A percentile compares a stretch with the other conserved stretches of the same genome.
phyloP scores from a whole-genome alignment of 2,888 invertebrate species.

The Drosophila borborema region DNA sequence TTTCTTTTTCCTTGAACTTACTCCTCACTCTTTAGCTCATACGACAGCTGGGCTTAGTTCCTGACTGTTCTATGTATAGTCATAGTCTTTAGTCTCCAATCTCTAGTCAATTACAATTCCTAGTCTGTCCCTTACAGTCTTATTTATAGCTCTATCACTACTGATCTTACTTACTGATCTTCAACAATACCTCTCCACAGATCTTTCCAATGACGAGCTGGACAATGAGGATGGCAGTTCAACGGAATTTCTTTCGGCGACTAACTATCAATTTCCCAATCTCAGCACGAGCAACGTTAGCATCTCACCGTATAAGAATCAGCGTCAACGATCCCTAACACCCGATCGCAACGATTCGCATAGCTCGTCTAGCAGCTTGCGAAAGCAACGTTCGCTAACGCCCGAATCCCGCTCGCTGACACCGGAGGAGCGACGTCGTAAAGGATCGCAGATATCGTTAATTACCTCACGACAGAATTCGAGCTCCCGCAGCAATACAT shows the following conservation, averaged over 20 bases:
- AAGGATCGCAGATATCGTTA: slow-evolving; percentile 80
- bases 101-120: too few species aligned
- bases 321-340: slow-evolving; percentile 84
- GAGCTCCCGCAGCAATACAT: slow-evolving; percentile 83
- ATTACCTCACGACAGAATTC: slow-evolving; percentile 83
- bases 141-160: too few species aligned
- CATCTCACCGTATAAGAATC: slow-evolving; percentile 81
- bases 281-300: slow-evolving; percentile 46
- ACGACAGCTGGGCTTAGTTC: too few species aligned
- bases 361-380: slow-evolving; percentile 83
- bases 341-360: slow-evolving; percentile 84
- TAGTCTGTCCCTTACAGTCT: too few species aligned
- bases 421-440: slow-evolving; percentile 84
- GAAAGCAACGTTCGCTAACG: slow-evolving; percentile 84
- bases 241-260: slow-evolving; percentile 82
- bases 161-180: not conserved
- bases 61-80: too few species aligned
- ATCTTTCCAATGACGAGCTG: slow-evolving; percentile 87
- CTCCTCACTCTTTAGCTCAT: too few species aligned
- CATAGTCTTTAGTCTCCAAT: too few species aligned
- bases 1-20: too few species aligned
- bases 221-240: slow-evolving; percentile 86
- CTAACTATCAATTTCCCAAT: slow-evolving; percentile 78
- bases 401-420: slow-evolving; percentile 85
- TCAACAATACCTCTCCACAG: slow-evolving; percentile 48